Base-by-base conservation (phyloP, 2,113 vertebrate species). In the Cinclus cinclus region DNA sequence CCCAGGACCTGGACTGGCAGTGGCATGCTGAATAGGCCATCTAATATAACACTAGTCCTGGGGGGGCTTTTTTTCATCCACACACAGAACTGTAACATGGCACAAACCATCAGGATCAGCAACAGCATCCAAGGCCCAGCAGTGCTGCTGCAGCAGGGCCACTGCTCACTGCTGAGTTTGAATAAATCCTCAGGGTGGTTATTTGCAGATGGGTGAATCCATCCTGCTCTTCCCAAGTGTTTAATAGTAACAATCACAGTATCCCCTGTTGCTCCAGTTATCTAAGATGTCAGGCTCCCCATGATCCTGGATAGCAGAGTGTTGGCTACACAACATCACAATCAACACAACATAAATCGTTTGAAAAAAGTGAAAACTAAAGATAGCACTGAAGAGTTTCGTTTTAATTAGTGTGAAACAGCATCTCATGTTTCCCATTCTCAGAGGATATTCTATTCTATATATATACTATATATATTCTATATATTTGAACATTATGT, bases 401-500 rank as follows among this genome's bases (percentile, higher is more conserved):
- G 60, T 78, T 90, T 75, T 83, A 95, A 95, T 95, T 89, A 88
- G 44, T 33, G 37, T 6, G 8, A 94, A 88, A 85, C 65, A 89
- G 58, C 25, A 78, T 74, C 76, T 90, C 42, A 41, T 77, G 67
- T 83, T 88, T 95, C 47, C 85, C 55, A 60, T 68, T 68, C 56
- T 83, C 49, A 83, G 44, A 90, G 68, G 75, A 75, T 28, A 58
- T 22, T 56, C 35, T 37, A 37, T 37, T 37, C 35, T 37, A 37
- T 37, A 37, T 37, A 37, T 37, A 37, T 37, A 8, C 35, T 37
- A 37, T 37, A 37, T 37, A 37, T 37, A 37, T 37, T 37, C 35
- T 37, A 37, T 37, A 37, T 37, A 37, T 93, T 59, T 19, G n/a
- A 74, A 30, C 42, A 70, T 78, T 90, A 88, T 25, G 44, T 53